phyloP scores from a whole-genome alignment of 2,888 invertebrate species.

The Hermaeophaga mercurialis region DNA sequence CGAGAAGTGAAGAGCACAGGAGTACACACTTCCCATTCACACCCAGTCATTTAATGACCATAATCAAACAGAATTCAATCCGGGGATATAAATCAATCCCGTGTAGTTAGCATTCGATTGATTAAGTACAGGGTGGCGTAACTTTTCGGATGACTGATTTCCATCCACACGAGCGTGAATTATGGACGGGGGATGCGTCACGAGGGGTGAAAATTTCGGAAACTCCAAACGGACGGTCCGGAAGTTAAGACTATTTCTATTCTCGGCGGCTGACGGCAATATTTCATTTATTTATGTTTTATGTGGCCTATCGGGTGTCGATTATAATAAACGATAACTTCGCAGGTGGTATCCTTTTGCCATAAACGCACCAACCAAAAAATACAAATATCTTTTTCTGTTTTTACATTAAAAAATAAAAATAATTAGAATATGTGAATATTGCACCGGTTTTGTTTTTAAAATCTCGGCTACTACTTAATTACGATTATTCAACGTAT shows the following conservation, averaged over 20 bases:
- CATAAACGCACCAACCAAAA: too few species aligned
- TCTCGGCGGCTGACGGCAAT: constrained; percentile 13
- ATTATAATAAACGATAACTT: constrained; percentile 17
- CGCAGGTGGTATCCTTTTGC: too few species aligned
- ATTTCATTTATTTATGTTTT: constrained; percentile 23
- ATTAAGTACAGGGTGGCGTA: constrained; percentile 39
- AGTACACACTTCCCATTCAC: constrained; percentile 31
- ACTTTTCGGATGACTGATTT: constrained; percentile 26
- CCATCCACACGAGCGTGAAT: constrained; percentile 33
- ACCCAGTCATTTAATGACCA: constrained; percentile 48
- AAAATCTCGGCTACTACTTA: too few species aligned
- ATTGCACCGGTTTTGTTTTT: too few species aligned
- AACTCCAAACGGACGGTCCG: constrained; percentile 23
- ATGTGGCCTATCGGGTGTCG: constrained; percentile 20
- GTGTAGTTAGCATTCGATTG: constrained; percentile 46
- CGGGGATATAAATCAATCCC: constrained; percentile 46
- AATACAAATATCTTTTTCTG: too few species aligned
- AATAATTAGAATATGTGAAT: too few species aligned
- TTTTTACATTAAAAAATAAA: too few species aligned
- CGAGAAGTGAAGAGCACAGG: neutral
- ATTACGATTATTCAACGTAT: too few species aligned
- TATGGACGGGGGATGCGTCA: constrained; percentile 27
- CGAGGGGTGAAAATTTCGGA: constrained; percentile 22
- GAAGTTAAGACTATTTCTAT: constrained; percentile 28
- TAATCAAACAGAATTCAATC: constrained; percentile 49